Evolutionary conservation across 2,797 vertebrate genomes (phyloP).

Genomic region (Syncerus caffer): DNA sequence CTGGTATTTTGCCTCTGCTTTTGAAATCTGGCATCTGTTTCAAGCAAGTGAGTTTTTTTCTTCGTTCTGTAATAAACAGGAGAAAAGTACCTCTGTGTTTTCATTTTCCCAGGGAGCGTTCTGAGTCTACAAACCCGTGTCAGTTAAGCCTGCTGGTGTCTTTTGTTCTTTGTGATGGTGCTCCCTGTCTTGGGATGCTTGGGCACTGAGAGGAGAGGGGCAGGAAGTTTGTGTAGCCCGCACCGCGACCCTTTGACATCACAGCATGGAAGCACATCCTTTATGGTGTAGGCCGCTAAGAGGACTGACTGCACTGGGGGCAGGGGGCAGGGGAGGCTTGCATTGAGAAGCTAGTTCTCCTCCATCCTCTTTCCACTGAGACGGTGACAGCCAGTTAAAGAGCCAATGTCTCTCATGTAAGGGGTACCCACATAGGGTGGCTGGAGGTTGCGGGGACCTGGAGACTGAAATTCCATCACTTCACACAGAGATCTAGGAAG

Average conservation of each 20-base stretch:
- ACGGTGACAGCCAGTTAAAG: not conserved
- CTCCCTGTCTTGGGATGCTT: conserved; percentile 29
- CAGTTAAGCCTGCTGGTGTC: conserved; percentile 57
- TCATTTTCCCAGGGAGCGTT: conserved; percentile 70
- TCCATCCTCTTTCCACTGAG: not conserved
- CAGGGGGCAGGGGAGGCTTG: not conserved
- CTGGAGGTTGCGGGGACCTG: not conserved
- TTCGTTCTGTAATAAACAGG: conserved; percentile 88
- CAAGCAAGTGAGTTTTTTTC: conserved; percentile 83
- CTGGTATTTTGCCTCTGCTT: conserved; percentile 82
- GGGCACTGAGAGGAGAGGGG: not conserved
- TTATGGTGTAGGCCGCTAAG: not conserved
- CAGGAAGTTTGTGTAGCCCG: not conserved
- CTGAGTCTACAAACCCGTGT: conserved; percentile 44
- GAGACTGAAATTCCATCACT: not conserved
- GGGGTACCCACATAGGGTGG: not conserved
- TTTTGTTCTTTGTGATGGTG: conserved; percentile 38
- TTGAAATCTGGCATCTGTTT: conserved; percentile 87
- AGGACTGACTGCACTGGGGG: too few species aligned
- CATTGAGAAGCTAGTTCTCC: not conserved
- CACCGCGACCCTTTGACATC: not conserved
- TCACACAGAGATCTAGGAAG: not conserved
- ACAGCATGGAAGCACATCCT: not conserved
- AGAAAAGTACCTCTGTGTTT: conserved; percentile 81
- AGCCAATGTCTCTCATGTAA: not conserved